Base-by-base conservation (phyloP, 2,888 invertebrate genomes). In the Oxyteleia sp. region DNA sequence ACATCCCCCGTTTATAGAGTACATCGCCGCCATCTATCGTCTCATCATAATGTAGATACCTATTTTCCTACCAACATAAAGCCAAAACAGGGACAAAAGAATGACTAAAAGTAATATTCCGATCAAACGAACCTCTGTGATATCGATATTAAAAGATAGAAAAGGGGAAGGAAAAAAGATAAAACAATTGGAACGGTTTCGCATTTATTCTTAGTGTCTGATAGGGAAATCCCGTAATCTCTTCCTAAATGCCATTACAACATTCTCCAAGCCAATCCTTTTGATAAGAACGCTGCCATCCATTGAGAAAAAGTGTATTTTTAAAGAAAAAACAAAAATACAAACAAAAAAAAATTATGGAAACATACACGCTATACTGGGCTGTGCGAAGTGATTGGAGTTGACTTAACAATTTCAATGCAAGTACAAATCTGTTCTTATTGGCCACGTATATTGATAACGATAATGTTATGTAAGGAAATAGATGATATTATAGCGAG, bases 371-470 rank as follows among this genome's bases (percentile, higher is more conserved):
- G 91, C 92, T 93, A 92, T 93, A 92, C 92, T 91, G 92, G 93
- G 93, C 93, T 93, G 93, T 93, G 93, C 92, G 91, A 93, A 91
- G 92, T 93, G 91, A 92, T 92, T 93, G 92, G 92, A 93, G 92
- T 92, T 93, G 91, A 92, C 92, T 92, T 92, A 92, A 93, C 92
- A 92, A 93, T 93, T 93, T 93, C 92, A 93, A 92, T 93, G 91
- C 93, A 93, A 93, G 93, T 93, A 93, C 93, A 93, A 93, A 93
- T 92, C 93, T 93, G 92, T 93, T 93, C 92, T 93, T 93, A 93
- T 93, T 93, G 93, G 93, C 92, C 92, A 92, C 93, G 90, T 92
- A 92, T 93, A 92, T 92, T 91, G 91, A 91, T 91, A 92, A 91
- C 87, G 88, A 89, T 91, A 91, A 90, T 91, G 88, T 90, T 90